Conservation (phyloP, 2,888 invertebrate species). For the Glyphotaelius pellucidus region DNA sequence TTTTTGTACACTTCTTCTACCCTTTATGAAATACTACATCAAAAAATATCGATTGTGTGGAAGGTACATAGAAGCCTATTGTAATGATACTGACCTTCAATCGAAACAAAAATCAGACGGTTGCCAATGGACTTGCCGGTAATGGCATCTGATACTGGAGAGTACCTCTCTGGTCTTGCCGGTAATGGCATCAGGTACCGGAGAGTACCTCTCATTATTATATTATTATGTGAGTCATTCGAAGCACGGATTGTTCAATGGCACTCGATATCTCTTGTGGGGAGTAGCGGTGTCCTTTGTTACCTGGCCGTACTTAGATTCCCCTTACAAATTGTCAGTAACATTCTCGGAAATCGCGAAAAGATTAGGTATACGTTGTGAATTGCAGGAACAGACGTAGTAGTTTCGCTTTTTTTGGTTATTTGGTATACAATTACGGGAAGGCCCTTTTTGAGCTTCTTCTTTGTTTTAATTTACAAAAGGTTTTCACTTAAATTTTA, state of each 20-base stretch:
- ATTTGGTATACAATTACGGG: not conserved
- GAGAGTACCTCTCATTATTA: not conserved
- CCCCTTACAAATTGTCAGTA: not conserved
- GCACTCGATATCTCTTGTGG: not conserved
- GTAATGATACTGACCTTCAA: not conserved
- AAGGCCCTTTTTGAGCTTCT: no score
- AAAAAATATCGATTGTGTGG: not conserved
- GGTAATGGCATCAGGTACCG: not conserved
- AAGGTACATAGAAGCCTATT: not conserved
- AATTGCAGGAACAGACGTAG: not conserved
- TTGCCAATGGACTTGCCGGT: not conserved
- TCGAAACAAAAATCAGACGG: not conserved
- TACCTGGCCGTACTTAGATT: not conserved
- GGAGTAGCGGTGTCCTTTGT: not conserved
- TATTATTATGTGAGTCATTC: slow-evolving; percentile 17
- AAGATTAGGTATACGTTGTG: not conserved
- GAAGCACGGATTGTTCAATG: slow-evolving; percentile 2
- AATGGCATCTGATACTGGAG: not conserved
- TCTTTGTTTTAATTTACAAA: no score
- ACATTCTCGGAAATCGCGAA: not conserved
- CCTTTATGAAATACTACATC: not conserved
- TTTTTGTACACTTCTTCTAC: no score
- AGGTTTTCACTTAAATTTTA: no score
- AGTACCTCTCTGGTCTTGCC: not conserved
- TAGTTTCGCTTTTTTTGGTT: not conserved